phyloP scores from a whole-genome alignment of 2,888 invertebrate genomes.

The Drosophila lutescens region DNA sequence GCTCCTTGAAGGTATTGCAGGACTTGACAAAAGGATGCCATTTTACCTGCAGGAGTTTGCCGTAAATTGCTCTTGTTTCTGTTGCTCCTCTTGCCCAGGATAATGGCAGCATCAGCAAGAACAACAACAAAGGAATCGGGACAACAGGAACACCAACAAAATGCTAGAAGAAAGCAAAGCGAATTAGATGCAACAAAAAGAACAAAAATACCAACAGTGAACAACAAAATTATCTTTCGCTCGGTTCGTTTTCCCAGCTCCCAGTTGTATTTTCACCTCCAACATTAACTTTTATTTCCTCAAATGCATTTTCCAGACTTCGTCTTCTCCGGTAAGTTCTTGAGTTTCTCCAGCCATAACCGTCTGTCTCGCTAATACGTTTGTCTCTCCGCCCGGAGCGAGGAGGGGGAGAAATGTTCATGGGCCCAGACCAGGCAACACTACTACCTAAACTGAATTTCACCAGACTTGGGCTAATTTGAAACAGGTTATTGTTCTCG shows the following conservation, averaged over 20 bases:
- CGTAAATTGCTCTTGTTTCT: constrained; percentile 67
- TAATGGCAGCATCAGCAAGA: constrained; percentile 56
- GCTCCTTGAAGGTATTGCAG: constrained; percentile 55
- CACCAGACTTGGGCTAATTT: constrained; percentile 4
- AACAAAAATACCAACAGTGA: constrained; percentile 14
- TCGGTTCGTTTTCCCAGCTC: constrained; percentile 49
- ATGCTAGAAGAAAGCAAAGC: constrained; percentile 68
- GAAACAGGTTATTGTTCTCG: neutral
- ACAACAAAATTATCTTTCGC: constrained; percentile 67
- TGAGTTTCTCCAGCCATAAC: constrained; percentile 26
- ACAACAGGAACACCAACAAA: constrained; percentile 49
- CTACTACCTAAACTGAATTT: constrained; percentile 11
- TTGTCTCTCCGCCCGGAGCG: constrained; percentile 11
- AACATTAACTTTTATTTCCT: constrained; percentile 76
- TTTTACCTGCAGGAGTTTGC: constrained; percentile 70
- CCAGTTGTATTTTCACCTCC: constrained; percentile 64
- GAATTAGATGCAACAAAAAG: constrained; percentile 67
- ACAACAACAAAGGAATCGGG: constrained; percentile 26
- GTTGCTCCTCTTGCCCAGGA: constrained; percentile 39
- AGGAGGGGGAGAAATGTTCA: constrained; percentile 5
- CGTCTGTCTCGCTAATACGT: constrained; percentile 40
- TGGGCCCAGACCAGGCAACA: constrained; percentile 1
- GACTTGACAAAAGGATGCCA: constrained; percentile 76
- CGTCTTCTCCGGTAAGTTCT: constrained; percentile 19
- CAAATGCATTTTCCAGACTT: constrained; percentile 56